phyloP scores from a whole-genome alignment of 2,113 vertebrate species.

The Brachirus orientalis region DNA sequence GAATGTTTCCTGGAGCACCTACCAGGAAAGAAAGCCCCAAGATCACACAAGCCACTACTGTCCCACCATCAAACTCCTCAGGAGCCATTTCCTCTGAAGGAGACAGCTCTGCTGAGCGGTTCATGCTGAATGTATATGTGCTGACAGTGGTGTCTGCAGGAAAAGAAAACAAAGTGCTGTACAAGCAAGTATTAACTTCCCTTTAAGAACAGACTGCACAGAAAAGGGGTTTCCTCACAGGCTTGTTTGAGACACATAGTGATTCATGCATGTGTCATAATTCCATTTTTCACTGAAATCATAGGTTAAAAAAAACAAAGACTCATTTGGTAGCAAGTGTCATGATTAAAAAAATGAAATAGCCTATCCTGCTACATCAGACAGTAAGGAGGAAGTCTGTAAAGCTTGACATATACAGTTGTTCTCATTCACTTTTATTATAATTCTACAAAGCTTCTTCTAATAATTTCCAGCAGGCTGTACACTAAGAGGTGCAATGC shows the following conservation, averaged over 20 bases:
- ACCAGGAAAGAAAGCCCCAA: slow-evolving; percentile 78
- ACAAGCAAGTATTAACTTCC: slow-evolving; percentile 74
- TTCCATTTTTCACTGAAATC: no score
- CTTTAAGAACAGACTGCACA: slow-evolving; percentile 53
- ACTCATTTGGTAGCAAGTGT: background rate
- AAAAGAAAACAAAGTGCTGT: slow-evolving; percentile 57
- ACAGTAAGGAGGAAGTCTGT: no score
- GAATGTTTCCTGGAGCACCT: slow-evolving; percentile 80
- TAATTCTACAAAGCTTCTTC: no score
- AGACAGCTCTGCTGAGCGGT: slow-evolving; percentile 29
- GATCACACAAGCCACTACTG: slow-evolving; percentile 71
- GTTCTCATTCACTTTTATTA: no score
- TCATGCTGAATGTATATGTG: slow-evolving; percentile 68
- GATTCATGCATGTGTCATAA: slow-evolving; percentile 46
- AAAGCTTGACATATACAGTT: no score
- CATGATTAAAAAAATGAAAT: background rate
- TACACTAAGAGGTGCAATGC: background rate
- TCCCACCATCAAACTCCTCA: slow-evolving; percentile 57
- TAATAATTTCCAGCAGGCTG: no score
- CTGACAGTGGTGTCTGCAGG: slow-evolving; percentile 54
- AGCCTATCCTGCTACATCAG: no score
- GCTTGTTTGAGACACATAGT: slow-evolving; percentile 38
- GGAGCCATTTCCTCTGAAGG: slow-evolving; percentile 51
- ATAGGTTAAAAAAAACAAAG: background rate
- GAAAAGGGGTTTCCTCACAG: slow-evolving; percentile 61